Evolutionary conservation across 2,888 invertebrate genomes (phyloP).

Genomic region (Rhagonycha lutea): DNA sequence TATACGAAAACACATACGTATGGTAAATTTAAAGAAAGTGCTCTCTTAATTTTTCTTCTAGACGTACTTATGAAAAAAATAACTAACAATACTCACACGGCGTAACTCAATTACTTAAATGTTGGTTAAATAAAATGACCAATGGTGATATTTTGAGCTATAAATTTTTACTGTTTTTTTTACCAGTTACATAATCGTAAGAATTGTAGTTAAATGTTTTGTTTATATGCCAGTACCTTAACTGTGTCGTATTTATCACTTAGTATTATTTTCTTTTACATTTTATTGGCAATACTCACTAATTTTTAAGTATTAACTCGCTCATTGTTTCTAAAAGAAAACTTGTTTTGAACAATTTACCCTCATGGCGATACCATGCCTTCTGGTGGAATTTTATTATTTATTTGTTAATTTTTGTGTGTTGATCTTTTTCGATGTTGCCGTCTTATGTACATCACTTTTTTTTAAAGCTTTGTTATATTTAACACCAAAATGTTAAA

Average conservation of each 20-base stretch:
- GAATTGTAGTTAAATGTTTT: slow-evolving; percentile 14
- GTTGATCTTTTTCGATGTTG: slow-evolving; percentile 1
- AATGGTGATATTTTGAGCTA: slow-evolving; percentile 33
- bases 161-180: slow-evolving; percentile 27
- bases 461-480: slow-evolving; percentile 9
- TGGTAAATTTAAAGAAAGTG: slow-evolving; percentile 9
- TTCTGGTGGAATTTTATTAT: not conserved
- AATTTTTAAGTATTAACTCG: slow-evolving; percentile 26
- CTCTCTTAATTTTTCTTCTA: slow-evolving; percentile 12
- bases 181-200: slow-evolving; percentile 10
- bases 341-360: not conserved
- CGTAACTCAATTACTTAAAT: slow-evolving; percentile 32
- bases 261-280: slow-evolving; percentile 29
- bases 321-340: not conserved
- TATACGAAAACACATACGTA: slow-evolving; percentile 19
- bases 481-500: slow-evolving; percentile 4
- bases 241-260: slow-evolving; percentile 25
- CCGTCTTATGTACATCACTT: slow-evolving; percentile 12
- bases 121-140: slow-evolving; percentile 26
- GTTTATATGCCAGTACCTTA: slow-evolving; percentile 34
- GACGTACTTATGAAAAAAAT: slow-evolving; percentile 26
- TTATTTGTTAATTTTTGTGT: not conserved
- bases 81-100: slow-evolving; percentile 30
- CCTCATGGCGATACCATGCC: not conserved
- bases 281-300: slow-evolving; percentile 31